Conservation (phyloP, 2,888 invertebrate genomes). For the Peribatodes rhomboidaria region DNA sequence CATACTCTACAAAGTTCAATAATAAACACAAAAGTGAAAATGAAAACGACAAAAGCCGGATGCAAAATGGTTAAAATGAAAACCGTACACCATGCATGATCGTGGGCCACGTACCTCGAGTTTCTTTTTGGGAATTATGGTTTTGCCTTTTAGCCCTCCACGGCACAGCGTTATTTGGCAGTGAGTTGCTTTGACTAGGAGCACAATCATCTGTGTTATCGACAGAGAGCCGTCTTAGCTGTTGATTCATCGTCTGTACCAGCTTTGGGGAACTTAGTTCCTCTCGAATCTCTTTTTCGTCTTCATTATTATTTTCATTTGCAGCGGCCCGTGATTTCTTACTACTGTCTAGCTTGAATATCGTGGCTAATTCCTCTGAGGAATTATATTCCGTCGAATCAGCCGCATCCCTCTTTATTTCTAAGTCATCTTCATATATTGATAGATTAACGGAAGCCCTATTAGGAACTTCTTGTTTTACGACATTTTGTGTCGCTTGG, state of each 20-base stretch:
- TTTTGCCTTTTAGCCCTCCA: conserved; percentile 82
- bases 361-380: conserved; percentile 88
- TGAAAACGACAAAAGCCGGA: conserved; percentile 62
- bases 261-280: conserved; percentile 82
- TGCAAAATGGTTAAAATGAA: conserved; percentile 80
- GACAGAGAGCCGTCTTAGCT: conserved; percentile 76
- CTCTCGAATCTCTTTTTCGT: conserved; percentile 62
- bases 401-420: conserved; percentile 71
- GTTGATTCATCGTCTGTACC: conserved; percentile 80
- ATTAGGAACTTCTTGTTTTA: conserved; percentile 60
- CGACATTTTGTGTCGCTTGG: conserved; percentile 63
- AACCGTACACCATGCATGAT: conserved; percentile 81
- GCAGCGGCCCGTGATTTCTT: conserved; percentile 52
- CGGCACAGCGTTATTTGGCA: conserved; percentile 79
- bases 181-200: conserved; percentile 81
- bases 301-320: conserved; percentile 55
- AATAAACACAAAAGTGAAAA: conserved; percentile 50
- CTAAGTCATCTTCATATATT: conserved; percentile 79
- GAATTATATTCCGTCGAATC: conserved; percentile 88
- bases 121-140: conserved; percentile 80
- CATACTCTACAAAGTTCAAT: conserved; percentile 25
- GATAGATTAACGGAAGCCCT: conserved; percentile 76
- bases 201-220: conserved; percentile 71
- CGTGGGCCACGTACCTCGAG: conserved; percentile 81
- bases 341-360: conserved; percentile 82